Evolutionary conservation across 2,888 invertebrate genomes (phyloP).

Genomic region (Rotaria magnacalcarata): DNA sequence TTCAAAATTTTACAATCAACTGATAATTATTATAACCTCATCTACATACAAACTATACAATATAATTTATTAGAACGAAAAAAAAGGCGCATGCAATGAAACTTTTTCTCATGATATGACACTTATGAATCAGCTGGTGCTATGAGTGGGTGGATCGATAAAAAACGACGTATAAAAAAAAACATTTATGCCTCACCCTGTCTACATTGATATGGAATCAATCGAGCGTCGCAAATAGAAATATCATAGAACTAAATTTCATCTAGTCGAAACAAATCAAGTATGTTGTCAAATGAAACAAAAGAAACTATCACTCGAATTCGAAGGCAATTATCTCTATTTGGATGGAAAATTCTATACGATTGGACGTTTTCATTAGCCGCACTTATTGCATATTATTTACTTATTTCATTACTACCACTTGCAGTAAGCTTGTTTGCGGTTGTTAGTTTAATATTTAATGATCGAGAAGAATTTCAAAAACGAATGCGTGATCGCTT

Average conservation of each 20-base stretch:
- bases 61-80: no score
- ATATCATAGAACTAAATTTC: not conserved
- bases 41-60: no score
- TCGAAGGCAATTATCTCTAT: not conserved
- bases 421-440: not conserved
- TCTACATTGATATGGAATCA: not conserved
- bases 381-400: not conserved
- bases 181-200: not conserved
- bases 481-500: not conserved
- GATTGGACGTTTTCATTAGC: slow-evolving; percentile 3
- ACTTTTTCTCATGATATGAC: no score
- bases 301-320: not conserved
- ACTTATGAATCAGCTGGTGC: not conserved
- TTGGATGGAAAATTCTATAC: not conserved
- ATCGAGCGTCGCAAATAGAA: not conserved
- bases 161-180: not conserved
- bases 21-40: no score
- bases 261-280: not conserved
- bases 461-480: not conserved
- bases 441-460: not conserved
- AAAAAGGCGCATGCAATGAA: no score
- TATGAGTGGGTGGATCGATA: not conserved
- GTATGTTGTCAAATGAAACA: not conserved
- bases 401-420: not conserved
- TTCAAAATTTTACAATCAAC: no score